phyloP scores from a whole-genome alignment of 2,113 vertebrate genomes.

The Agelaius phoeniceus region DNA sequence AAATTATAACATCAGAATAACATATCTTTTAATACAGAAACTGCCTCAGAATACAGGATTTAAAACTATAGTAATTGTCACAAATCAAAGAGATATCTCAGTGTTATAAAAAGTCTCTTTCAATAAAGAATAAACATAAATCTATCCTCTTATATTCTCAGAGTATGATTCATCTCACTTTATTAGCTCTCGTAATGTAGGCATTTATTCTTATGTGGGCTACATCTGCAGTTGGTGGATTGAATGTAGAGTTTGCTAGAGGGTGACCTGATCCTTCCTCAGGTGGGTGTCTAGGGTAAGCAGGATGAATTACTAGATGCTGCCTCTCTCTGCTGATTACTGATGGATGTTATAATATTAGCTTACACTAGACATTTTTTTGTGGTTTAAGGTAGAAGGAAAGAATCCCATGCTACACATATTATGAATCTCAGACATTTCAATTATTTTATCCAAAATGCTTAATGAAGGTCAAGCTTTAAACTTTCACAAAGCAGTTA shows the following conservation, averaged over 20 bases:
- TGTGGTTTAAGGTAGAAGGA: background rate
- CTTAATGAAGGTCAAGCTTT: background rate
- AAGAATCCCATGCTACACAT: background rate
- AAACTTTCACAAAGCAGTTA: background rate
- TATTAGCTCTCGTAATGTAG: background rate
- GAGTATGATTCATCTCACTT: background rate
- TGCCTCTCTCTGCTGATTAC: background rate
- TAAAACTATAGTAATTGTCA: conserved; percentile 15
- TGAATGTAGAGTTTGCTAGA: background rate
- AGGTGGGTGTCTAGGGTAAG: background rate
- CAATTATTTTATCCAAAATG: background rate
- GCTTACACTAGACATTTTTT: background rate
- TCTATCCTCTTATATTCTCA: conserved; percentile 3
- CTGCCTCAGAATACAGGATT: background rate
- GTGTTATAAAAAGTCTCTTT: conserved; percentile 4
- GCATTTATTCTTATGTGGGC: background rate
- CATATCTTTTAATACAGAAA: background rate
- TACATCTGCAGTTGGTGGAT: background rate
- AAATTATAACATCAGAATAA: conserved; percentile 12
- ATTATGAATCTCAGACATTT: background rate
- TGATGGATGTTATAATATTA: background rate
- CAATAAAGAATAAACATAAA: conserved; percentile 32
- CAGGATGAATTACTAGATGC: background rate
- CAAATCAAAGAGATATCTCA: background rate
- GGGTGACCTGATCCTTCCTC: conserved; percentile 8